phyloP scores from a whole-genome alignment of 2,113 vertebrate genomes.

The Oryzias melastigma region DNA sequence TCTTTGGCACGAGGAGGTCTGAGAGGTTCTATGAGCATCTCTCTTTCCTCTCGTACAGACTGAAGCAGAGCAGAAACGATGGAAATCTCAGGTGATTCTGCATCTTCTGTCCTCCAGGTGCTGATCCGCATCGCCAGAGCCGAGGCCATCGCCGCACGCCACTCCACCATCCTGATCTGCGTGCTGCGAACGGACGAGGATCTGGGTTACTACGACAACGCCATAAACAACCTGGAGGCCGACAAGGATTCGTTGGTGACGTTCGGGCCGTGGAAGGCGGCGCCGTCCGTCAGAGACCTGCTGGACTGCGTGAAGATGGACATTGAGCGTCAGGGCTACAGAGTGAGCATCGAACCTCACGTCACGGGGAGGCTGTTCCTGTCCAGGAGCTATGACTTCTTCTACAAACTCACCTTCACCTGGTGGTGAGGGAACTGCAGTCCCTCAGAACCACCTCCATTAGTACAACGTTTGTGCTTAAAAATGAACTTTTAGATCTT shows the following conservation, averaged over 20 bases:
- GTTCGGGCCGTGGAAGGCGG: conserved; percentile 90
- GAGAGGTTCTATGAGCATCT: no score
- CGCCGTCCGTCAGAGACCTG: conserved; percentile 71
- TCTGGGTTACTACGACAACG: conserved; percentile 62
- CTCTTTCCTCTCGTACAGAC: no score
- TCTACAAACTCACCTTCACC: conserved; percentile 84
- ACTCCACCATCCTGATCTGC: conserved; percentile 82
- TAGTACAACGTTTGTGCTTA: no score
- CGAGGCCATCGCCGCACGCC: conserved; percentile 82
- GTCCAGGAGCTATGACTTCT: conserved; percentile 74
- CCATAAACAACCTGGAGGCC: conserved; percentile 75
- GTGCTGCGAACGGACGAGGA: conserved; percentile 83
- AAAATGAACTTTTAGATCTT: no score
- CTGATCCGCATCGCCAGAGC: conserved; percentile 87
- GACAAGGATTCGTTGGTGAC: conserved; percentile 86
- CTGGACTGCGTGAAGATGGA: conserved; percentile 88
- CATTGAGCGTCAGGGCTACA: conserved; percentile 83
- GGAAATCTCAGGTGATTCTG: no score
- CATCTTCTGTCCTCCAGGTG: conserved; percentile 26
- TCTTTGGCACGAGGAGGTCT: no score
- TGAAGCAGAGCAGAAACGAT: no score
- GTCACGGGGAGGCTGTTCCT: conserved; percentile 75
- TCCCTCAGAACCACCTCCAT: no score
- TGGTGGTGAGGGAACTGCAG: conserved; percentile 83
- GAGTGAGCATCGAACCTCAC: conserved; percentile 63